phyloP scores from a whole-genome alignment of 2,113 vertebrate genomes.

The Daubentonia madagascariensis region DNA sequence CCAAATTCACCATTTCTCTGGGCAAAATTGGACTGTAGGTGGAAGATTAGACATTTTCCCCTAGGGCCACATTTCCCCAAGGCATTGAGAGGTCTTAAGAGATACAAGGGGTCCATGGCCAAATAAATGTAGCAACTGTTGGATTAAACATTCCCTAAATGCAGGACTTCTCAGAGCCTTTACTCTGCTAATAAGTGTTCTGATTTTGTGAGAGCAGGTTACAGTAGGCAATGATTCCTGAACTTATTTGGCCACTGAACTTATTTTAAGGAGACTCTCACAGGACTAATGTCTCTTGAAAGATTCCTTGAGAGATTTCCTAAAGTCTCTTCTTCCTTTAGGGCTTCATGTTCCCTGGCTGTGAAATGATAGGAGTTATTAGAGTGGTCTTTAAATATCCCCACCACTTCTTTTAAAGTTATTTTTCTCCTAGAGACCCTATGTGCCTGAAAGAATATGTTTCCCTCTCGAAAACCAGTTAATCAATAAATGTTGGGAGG shows the following conservation, averaged over 20 bases:
- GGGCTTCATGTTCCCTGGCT: neutral
- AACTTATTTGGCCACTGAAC: neutral
- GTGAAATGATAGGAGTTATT: neutral
- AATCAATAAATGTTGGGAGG: neutral
- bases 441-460: neutral
- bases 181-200: neutral
- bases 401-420: neutral
- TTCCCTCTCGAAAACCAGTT: conserved; percentile 25
- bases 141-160: neutral
- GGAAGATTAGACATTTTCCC: neutral
- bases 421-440: neutral
- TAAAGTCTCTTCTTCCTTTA: neutral
- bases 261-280: neutral
- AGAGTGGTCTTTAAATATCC: neutral
- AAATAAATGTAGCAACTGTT: neutral
- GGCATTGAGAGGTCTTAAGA: neutral
- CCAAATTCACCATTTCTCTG: neutral
- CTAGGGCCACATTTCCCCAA: neutral
- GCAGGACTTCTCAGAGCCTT: conserved; percentile 36
- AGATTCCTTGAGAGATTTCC: conserved; percentile 17
- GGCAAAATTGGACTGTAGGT: neutral
- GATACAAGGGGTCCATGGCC: neutral
- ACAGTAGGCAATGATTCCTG: neutral
- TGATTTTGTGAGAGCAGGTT: neutral
- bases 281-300: neutral